These are phyloP conservation scores for Thermophis baileyi DNA, from an alignment of 2,113 vertebrate genomes.

Conservation along the genomic window DNA sequence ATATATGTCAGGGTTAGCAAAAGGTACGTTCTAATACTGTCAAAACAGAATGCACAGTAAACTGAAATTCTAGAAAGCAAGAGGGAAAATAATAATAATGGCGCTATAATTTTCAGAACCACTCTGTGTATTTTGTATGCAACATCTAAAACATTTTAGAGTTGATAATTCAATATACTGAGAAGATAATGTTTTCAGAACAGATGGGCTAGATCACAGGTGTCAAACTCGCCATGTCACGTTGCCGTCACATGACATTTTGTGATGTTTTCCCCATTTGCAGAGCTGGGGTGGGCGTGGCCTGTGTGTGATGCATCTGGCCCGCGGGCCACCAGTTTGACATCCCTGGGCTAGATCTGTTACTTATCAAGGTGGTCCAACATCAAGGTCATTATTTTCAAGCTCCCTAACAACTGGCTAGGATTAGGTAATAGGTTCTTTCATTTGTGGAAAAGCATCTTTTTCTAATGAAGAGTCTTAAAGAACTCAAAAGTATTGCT, in stretches of 20 bases:
- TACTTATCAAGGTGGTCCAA: background rate
- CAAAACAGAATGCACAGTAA: too few species aligned
- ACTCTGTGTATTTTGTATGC: background rate
- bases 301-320: too few species aligned
- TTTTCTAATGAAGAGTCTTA: background rate
- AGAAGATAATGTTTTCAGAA: background rate
- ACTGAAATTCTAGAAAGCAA: background rate
- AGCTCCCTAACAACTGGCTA: background rate
- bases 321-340: too few species aligned
- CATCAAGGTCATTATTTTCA: background rate
- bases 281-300: too few species aligned
- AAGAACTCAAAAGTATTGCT: background rate
- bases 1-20: background rate
- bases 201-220: background rate
- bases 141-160: background rate
- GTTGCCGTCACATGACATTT: too few species aligned
- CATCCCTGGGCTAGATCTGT: background rate
- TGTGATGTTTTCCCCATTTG: too few species aligned
- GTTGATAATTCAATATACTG: background rate
- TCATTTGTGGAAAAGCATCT: background rate
- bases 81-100: too few species aligned
- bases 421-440: background rate
- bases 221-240: too few species aligned
- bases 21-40: background rate
- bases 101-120: background rate